phyloP scores from a whole-genome alignment of 2,113 vertebrate species.

The Alethe diademata region DNA sequence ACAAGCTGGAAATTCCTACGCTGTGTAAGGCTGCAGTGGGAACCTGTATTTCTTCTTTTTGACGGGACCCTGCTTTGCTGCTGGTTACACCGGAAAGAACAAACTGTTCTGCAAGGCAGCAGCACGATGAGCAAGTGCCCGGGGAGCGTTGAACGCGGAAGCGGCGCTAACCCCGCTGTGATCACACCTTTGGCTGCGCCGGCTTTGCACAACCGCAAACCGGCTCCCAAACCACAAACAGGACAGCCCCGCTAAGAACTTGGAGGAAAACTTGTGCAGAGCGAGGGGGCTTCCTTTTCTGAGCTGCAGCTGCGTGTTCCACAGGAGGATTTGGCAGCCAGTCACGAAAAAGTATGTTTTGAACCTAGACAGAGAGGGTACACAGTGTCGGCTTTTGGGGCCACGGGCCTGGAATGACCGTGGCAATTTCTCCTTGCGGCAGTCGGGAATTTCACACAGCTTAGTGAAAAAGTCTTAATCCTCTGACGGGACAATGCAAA shows the following conservation, averaged over 20 bases:
- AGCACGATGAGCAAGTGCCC: neutral
- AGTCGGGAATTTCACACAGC: neutral
- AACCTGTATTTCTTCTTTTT: slow-evolving; percentile 50
- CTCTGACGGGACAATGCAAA: neutral
- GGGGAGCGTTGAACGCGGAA: neutral
- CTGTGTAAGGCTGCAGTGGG: neutral
- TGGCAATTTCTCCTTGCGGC: neutral
- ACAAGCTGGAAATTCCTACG: slow-evolving; percentile 22
- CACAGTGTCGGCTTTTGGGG: neutral
- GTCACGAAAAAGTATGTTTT: neutral
- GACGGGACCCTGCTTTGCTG: neutral
- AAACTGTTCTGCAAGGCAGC: neutral
- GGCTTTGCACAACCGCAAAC: neutral
- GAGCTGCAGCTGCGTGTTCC: neutral
- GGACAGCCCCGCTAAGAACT: neutral
- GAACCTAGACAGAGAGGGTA: neutral
- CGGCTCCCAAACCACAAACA: neutral
- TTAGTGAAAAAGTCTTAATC: neutral
- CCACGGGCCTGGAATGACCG: neutral
- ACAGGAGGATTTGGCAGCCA: neutral
- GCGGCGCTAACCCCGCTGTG: neutral
- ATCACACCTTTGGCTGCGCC: neutral
- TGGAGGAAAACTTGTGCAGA: neutral
- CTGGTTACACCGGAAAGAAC: slow-evolving; percentile 23
- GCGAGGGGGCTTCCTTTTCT: neutral